phyloP scores from a whole-genome alignment of 2,797 vertebrate genomes.

The Steatocranus sp. region DNA sequence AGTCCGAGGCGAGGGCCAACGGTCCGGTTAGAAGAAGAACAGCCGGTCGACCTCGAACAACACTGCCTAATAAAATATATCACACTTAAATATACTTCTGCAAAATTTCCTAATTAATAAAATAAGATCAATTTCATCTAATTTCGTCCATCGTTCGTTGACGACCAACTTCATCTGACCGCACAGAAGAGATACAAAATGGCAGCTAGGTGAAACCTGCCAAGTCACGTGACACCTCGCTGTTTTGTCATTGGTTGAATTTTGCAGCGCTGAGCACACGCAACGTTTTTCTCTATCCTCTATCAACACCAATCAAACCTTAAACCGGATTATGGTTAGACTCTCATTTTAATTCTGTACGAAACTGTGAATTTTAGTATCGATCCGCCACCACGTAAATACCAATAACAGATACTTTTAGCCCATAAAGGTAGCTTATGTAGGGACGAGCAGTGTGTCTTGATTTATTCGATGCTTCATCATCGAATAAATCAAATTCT shows the following conservation, averaged over 20 bases:
- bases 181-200: slow-evolving; percentile 59
- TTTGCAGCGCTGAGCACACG: background rate
- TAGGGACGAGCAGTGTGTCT: background rate
- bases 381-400: background rate
- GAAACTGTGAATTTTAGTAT: background rate
- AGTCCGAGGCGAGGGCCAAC: background rate
- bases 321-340: background rate
- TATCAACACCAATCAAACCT: background rate
- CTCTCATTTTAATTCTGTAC: background rate
- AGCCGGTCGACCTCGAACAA: background rate
- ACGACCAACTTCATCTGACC: background rate
- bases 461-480: too few relatives aligned
- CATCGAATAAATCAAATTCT: background rate
- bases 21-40: background rate
- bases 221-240: background rate
- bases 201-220: slow-evolving; percentile 35
- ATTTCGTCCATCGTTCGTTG: background rate
- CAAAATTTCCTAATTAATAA: background rate
- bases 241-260: fast-evolving
- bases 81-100: background rate
- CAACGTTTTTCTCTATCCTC: background rate
- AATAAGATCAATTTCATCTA: background rate
- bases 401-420: background rate
- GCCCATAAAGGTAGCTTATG: background rate
- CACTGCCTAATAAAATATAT: background rate